Evolutionary conservation across 1,140 invertebrate genomes (phyloP), one percentile per base, ranked within the genome.

Genomic region (Meteorus sp.): DNA sequence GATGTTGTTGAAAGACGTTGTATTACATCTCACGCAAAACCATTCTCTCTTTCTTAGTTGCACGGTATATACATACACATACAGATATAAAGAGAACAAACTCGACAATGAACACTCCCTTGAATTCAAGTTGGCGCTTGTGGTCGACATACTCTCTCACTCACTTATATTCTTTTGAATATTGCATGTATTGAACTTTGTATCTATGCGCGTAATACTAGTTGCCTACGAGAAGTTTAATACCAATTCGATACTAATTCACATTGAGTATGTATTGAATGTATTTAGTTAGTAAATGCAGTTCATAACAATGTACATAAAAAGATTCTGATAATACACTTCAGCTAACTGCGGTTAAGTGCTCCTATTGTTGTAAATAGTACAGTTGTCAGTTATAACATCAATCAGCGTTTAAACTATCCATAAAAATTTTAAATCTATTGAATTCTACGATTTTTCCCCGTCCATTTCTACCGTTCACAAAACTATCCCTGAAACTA

Each of bases 1-100:
- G 19, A 47, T 47, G 44, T 23, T 7, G 44, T 47, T 47, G 17
- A 47, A 22, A 47, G 19, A 47, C 44, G 13, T 47, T 47, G 25
- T 47, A 47, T 22, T 9, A 3, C 44, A 23, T 17, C 9, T 4
- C 27, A 29, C 9, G 19, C 19, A 4, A 19, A 22, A 8, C 11
- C 19, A 17, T 19, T 13, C 19, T 47, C 44, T 27, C 19, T 47
- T 47, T 47, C 20, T 47, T 8, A 47, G 17, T 13, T 27, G 11
- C 11, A 15, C n/a, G 35, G 15, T 39, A 39, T 47, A 11, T 13
- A 22, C n/a, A 11, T 4, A n/a, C 19, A 2, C 22, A 47, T 11
- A 15, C 13, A 39, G 4, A 19, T 47, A 25, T 43, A 9, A 9
- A 17, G 1, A 19, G 39, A 47, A n/a, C n/a, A n/a, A n/a, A 22